Conservation (phyloP, 1,140 invertebrate genomes). For the Drosophila parvula region DNA sequence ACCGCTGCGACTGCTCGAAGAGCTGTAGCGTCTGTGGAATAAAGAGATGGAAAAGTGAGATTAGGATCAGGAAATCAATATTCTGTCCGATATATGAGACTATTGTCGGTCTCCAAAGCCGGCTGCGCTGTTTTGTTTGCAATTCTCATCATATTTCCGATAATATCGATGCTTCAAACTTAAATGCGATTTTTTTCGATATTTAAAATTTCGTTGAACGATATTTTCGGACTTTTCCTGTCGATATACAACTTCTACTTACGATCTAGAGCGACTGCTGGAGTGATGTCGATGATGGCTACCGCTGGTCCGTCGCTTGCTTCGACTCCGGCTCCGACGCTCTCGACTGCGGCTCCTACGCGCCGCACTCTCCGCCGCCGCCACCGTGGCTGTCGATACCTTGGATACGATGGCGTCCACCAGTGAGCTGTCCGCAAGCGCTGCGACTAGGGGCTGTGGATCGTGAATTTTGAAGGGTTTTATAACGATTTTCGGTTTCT, state of each 20-base stretch:
- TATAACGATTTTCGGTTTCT: constrained; percentile 84
- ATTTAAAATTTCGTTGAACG: too few species aligned
- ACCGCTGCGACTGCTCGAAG: constrained; percentile 83
- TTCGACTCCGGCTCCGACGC: constrained; percentile 72
- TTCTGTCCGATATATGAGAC: too few species aligned
- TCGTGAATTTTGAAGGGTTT: constrained; percentile 84
- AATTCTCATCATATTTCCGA: too few species aligned
- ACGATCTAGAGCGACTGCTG: constrained; percentile 84
- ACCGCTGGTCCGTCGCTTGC: constrained; percentile 60
- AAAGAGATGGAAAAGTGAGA: neutral
- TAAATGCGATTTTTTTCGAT: too few species aligned
- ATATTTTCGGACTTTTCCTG: too few species aligned
- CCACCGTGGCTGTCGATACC: constrained; percentile 80
- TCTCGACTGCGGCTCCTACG: constrained; percentile 74
- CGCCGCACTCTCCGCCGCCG: constrained; percentile 78
- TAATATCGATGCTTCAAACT: too few species aligned
- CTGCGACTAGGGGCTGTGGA: constrained; percentile 83
- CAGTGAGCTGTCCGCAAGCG: constrained; percentile 76
- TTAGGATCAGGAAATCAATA: too few species aligned
- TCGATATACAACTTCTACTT: too few species aligned
- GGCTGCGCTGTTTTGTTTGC: too few species aligned
- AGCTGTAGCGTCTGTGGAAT: constrained; percentile 81
- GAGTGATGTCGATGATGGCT: constrained; percentile 71
- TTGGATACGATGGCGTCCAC: constrained; percentile 83
- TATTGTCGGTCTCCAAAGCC: too few species aligned